Evolutionary conservation across 2,113 vertebrate species (phyloP).

Genomic region (Ursus arctos): DNA sequence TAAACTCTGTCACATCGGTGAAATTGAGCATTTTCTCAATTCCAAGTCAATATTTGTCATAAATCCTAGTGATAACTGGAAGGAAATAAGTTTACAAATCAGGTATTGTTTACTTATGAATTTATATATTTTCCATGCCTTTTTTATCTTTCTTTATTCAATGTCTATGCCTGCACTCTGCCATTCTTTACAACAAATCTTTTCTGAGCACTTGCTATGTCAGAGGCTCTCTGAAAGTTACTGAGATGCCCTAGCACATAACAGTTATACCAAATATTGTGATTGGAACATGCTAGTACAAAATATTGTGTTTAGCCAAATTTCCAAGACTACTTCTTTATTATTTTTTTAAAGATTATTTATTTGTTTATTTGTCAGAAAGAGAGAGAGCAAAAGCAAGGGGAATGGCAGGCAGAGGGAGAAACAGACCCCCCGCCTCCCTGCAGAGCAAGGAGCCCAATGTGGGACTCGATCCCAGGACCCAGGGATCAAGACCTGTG

Average conservation of each 20-base stretch:
- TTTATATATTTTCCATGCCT: background rate
- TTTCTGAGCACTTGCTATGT: background rate
- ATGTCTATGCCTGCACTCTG: background rate
- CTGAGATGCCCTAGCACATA: background rate
- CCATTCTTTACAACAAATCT: background rate
- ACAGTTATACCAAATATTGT: background rate
- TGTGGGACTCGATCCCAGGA: too few relatives aligned
- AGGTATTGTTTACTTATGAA: background rate
- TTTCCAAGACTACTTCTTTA: background rate
- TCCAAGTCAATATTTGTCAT: background rate
- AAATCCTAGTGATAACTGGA: background rate
- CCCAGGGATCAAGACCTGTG: too few relatives aligned
- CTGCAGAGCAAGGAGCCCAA: too few relatives aligned
- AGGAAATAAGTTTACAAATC: background rate
- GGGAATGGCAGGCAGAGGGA: too few relatives aligned
- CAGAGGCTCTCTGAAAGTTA: background rate
- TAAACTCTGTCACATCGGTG: slow-evolving; percentile 65
- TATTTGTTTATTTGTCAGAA: too few relatives aligned
- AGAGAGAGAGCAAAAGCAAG: too few relatives aligned
- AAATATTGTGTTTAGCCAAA: background rate
- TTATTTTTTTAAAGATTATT: too few relatives aligned
- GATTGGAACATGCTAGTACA: background rate
- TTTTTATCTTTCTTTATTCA: background rate
- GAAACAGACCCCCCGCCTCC: too few relatives aligned
- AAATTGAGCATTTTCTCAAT: slow-evolving; percentile 59